Evolutionary conservation across 2,888 invertebrate species (phyloP).

Genomic region (Osmoderma eremita): DNA sequence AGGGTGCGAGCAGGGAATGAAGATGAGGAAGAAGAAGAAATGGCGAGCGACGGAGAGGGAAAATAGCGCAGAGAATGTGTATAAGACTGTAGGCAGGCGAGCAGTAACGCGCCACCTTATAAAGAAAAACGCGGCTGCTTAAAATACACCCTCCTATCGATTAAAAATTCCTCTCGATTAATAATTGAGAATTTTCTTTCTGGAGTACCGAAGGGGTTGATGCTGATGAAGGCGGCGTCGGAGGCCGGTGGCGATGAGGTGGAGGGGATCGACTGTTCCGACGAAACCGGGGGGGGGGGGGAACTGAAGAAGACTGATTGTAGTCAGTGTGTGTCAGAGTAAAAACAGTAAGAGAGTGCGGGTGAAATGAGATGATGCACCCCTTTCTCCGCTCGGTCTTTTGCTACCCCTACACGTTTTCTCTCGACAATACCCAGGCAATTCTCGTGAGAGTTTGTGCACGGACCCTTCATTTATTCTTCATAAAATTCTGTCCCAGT

Average conservation of each 20-base stretch:
- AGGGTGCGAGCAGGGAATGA: conserved; percentile 19
- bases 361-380: conserved; percentile 74
- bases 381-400: conserved; percentile 56
- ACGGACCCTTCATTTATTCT: conserved; percentile 52
- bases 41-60: conserved; percentile 28
- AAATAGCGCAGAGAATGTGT: conserved; percentile 32
- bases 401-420: conserved; percentile 36
- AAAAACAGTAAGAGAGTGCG: conserved; percentile 70
- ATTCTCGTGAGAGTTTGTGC: conserved; percentile 51
- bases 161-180: conserved; percentile 56
- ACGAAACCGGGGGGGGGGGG: conserved; percentile 48
- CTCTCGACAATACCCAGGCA: conserved; percentile 47
- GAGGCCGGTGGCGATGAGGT: conserved; percentile 40
- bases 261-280: conserved; percentile 40
- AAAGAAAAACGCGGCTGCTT: conserved; percentile 52
- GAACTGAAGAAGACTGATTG: conserved; percentile 62
- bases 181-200: conserved; percentile 55
- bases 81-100: conserved; percentile 35
- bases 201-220: conserved; percentile 46
- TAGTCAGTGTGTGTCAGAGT: conserved; percentile 64
- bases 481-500: conserved; percentile 52
- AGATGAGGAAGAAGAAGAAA: conserved; percentile 9
- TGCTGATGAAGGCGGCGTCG: conserved; percentile 46
- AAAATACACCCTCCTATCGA: conserved; percentile 52
- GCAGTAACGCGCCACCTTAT: conserved; percentile 36